Conservation (phyloP, 1,140 invertebrate genomes). For the Stegodyphus dumicola region DNA sequence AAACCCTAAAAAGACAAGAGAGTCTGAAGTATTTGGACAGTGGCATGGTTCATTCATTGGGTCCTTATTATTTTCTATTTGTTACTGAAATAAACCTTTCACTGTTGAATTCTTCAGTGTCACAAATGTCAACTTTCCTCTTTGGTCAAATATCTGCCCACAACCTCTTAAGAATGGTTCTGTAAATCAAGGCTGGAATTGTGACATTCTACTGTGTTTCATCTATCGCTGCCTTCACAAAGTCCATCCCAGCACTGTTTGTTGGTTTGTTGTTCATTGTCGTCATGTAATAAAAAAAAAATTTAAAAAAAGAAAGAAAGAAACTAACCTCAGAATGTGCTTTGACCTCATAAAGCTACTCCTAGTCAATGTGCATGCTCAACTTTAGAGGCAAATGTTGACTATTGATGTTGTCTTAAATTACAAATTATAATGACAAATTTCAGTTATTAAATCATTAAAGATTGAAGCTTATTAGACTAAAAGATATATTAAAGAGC, state of each 20-base stretch:
- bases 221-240: constrained; percentile 49
- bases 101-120: constrained; percentile 17
- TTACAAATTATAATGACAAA: too few species aligned
- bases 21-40: not conserved
- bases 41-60: not conserved
- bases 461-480: too few species aligned
- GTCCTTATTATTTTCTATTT: not conserved
- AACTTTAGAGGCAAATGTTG: constrained; percentile 29
- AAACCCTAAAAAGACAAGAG: too few species aligned
- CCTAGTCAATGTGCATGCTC: constrained; percentile 9
- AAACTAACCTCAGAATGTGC: constrained; percentile 43
- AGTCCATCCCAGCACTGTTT: constrained; percentile 54
- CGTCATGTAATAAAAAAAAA: constrained; percentile 2
- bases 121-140: not conserved
- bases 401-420: not conserved
- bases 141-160: constrained; percentile 13
- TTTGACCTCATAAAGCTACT: constrained; percentile 13
- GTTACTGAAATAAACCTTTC: not conserved
- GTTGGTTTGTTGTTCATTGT: constrained; percentile 47
- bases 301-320: too few species aligned
- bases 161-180: not conserved
- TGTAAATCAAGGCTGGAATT: constrained; percentile 7
- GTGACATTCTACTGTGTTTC: constrained; percentile 7
- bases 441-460: too few species aligned
- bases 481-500: too few species aligned